Conservation (phyloP, 2,888 invertebrate genomes). For the Reticulitermes lucifugus region DNA sequence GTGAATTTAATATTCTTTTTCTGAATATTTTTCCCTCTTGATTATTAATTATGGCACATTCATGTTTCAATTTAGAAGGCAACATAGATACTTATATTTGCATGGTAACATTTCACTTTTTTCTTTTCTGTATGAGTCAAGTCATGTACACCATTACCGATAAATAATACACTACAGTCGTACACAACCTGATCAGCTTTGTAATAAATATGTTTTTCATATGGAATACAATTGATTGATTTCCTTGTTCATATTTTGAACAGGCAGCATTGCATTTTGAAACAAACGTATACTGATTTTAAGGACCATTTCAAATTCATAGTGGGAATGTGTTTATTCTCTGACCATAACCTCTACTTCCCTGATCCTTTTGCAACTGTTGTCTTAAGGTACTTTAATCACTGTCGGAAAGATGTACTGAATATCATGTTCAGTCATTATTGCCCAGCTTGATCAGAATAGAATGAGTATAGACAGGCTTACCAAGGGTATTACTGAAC, state of each 20-base stretch:
- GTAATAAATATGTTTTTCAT: constrained; percentile 45
- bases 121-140: constrained; percentile 24
- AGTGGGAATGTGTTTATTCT: too few relatives aligned
- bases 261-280: too few relatives aligned
- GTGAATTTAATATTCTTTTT: constrained; percentile 22
- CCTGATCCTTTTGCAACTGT: too few relatives aligned
- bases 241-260: not conserved
- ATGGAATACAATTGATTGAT: not conserved
- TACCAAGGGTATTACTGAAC: too few relatives aligned
- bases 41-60: constrained; percentile 35
- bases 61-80: constrained; percentile 34
- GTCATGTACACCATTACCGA: constrained; percentile 24
- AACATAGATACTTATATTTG: constrained; percentile 21
- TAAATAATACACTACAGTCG: constrained; percentile 25
- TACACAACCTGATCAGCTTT: constrained; percentile 38
- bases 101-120: constrained; percentile 35
- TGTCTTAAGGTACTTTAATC: too few relatives aligned
- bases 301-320: too few relatives aligned
- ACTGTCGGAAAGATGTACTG: too few relatives aligned
- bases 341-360: too few relatives aligned
- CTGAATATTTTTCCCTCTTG: constrained; percentile 7
- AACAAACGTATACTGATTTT: too few relatives aligned
- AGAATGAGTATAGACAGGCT: too few relatives aligned
- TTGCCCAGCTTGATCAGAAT: too few relatives aligned
- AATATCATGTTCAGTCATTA: too few relatives aligned